These are phyloP conservation scores for Caenorhabditis sp. DNA, from an alignment of 2,888 invertebrate genomes.

Conservation along the genomic window DNA sequence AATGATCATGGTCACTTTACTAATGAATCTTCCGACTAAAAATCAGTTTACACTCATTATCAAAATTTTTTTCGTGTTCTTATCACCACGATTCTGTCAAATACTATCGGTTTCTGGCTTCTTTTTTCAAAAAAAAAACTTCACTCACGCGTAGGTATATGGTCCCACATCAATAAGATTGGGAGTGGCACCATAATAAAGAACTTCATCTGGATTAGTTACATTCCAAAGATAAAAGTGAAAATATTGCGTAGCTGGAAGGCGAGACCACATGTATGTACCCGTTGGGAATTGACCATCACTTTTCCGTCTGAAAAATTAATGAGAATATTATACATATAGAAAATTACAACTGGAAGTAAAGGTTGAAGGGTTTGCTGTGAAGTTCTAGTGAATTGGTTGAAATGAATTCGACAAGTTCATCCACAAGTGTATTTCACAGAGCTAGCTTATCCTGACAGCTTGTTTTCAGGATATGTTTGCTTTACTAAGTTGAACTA, in stretches of 20 bases:
- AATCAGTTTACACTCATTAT: background rate
- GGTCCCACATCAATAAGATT: slow-evolving; percentile 49
- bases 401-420: no score
- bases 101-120: slow-evolving; percentile 1
- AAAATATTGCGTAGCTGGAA: slow-evolving; percentile 43
- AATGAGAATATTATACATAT: no score
- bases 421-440: no score
- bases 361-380: no score
- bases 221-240: slow-evolving; percentile 47
- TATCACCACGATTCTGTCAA: background rate
- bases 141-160: slow-evolving; percentile 49
- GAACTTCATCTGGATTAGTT: slow-evolving; percentile 55
- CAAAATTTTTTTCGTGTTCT: background rate
- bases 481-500: no score
- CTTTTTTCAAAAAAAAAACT: background rate
- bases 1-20: background rate
- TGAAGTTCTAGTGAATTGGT: no score
- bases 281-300: slow-evolving; percentile 45
- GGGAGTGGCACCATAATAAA: slow-evolving; percentile 48
- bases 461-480: no score
- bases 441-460: no score
- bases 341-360: no score
- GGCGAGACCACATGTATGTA: slow-evolving; percentile 45
- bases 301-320: slow-evolving; percentile 24
- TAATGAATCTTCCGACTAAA: background rate